Evolutionary conservation across 2,888 invertebrate species (phyloP).

Genomic region (Drosophila conformis): DNA sequence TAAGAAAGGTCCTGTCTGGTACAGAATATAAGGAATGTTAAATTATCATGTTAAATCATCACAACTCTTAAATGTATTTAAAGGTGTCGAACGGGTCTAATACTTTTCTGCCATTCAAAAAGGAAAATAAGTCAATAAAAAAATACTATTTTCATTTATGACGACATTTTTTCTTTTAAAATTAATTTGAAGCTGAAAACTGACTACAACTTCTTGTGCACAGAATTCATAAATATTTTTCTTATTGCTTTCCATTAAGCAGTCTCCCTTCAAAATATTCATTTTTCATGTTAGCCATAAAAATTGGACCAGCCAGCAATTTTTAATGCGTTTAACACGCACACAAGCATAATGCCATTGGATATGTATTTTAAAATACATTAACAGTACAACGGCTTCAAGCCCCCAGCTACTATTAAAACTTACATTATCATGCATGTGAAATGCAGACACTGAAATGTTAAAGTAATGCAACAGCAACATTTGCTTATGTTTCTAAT

Average conservation of each 20-base stretch:
- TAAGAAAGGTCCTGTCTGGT: conserved; percentile 6
- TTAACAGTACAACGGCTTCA: conserved; percentile 28
- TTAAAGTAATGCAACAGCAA: conserved; percentile 43
- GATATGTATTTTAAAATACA: conserved; percentile 23
- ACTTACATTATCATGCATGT: conserved; percentile 29
- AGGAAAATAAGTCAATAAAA: neutral
- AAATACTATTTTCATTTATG: fast-evolving
- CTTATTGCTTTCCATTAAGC: neutral
- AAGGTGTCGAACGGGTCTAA: neutral
- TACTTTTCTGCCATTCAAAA: neutral
- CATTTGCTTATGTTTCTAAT: conserved; percentile 64
- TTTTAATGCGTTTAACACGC: conserved; percentile 12
- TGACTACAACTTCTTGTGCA: neutral
- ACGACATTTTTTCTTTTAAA: neutral
- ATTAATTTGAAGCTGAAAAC: neutral
- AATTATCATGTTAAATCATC: neutral
- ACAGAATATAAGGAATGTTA: neutral
- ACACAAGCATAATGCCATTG: conserved; percentile 1
- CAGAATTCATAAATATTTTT: conserved; percentile 4
- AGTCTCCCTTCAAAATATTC: neutral
- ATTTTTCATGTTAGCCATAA: conserved; percentile 18
- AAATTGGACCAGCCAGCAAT: conserved; percentile 10
- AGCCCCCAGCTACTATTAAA: conserved; percentile 26
- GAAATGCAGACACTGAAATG: conserved; percentile 23
- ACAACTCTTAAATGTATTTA: neutral